Conservation (phyloP, 2,797 vertebrate genomes). For the Neosilurus mollespiculum region DNA sequence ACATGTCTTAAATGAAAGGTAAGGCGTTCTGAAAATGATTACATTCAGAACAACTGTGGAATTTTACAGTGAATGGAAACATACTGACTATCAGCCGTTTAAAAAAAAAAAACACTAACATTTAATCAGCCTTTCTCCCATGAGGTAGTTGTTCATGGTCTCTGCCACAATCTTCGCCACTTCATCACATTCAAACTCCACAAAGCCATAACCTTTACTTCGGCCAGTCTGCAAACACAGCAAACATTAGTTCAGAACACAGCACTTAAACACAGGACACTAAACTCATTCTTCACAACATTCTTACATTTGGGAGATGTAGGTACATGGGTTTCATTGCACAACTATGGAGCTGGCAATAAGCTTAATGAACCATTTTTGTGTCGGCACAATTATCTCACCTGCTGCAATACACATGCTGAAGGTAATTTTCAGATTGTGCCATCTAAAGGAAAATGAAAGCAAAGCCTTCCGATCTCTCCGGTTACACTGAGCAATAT, state of each 20-base stretch:
- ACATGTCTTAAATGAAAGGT: no score
- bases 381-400: slow-evolving; percentile 78
- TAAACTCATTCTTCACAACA: not conserved
- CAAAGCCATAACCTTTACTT: slow-evolving; percentile 88
- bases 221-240: slow-evolving; percentile 83
- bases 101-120: slow-evolving; percentile 73
- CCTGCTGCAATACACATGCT: slow-evolving; percentile 65
- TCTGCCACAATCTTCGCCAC: slow-evolving; percentile 93
- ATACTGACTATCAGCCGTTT: not conserved
- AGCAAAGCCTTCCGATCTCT: no score
- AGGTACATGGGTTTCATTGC: slow-evolving; percentile 73
- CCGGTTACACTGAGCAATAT: no score
- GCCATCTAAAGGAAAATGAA: slow-evolving; percentile 62
- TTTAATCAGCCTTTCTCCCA: slow-evolving; percentile 87
- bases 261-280: not conserved
- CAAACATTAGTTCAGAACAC: not conserved
- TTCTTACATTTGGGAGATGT: not conserved
- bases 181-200: slow-evolving; percentile 91
- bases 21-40: no score
- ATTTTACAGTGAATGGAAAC: no score
- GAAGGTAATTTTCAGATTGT: slow-evolving; percentile 80
- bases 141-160: slow-evolving; percentile 96
- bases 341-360: slow-evolving; percentile 62
- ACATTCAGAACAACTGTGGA: no score
- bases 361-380: slow-evolving; percentile 68